Evolutionary conservation across 1,140 invertebrate genomes (phyloP).

Genomic region (Contarinia nasturtii): DNA sequence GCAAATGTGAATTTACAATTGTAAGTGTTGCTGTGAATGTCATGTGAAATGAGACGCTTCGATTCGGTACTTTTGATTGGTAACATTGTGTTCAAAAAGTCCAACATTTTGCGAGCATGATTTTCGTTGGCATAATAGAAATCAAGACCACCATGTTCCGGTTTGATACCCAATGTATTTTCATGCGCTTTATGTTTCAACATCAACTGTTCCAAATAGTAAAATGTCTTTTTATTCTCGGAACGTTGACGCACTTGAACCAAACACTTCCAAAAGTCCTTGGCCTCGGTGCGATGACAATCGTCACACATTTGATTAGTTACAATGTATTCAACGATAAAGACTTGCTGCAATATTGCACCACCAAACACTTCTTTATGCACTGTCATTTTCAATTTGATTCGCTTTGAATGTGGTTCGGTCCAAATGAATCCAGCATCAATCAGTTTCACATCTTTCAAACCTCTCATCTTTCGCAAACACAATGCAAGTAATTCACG

Average conservation of each 20-base stretch:
- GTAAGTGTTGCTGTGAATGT: slow-evolving; percentile 89
- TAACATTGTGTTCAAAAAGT: slow-evolving; percentile 75
- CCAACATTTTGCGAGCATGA: slow-evolving; percentile 86
- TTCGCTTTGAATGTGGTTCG: slow-evolving; percentile 93
- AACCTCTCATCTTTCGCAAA: slow-evolving; percentile 82
- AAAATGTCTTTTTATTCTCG: slow-evolving; percentile 95
- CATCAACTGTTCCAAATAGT: slow-evolving; percentile 94
- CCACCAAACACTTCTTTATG: slow-evolving; percentile 81
- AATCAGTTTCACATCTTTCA: slow-evolving; percentile 74
- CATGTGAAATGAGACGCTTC: slow-evolving; percentile 93
- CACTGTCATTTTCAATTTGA: slow-evolving; percentile 94
- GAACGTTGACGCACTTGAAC: slow-evolving; percentile 74
- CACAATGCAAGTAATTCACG: slow-evolving; percentile 82
- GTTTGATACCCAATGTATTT: slow-evolving; percentile 85
- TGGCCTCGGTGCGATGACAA: slow-evolving; percentile 90
- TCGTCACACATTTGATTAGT: slow-evolving; percentile 93
- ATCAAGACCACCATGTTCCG: slow-evolving; percentile 86
- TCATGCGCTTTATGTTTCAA: slow-evolving; percentile 87
- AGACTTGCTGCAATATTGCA: slow-evolving; percentile 73
- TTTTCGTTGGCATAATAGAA: slow-evolving; percentile 85
- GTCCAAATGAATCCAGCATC: slow-evolving; percentile 98
- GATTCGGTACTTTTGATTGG: slow-evolving; percentile 75
- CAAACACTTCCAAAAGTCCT: slow-evolving; percentile 91
- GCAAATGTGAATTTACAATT: slow-evolving; percentile 92
- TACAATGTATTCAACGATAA: slow-evolving; percentile 85